Conservation (phyloP, 2,113 vertebrate species). For the Oreochromis spilurus region DNA sequence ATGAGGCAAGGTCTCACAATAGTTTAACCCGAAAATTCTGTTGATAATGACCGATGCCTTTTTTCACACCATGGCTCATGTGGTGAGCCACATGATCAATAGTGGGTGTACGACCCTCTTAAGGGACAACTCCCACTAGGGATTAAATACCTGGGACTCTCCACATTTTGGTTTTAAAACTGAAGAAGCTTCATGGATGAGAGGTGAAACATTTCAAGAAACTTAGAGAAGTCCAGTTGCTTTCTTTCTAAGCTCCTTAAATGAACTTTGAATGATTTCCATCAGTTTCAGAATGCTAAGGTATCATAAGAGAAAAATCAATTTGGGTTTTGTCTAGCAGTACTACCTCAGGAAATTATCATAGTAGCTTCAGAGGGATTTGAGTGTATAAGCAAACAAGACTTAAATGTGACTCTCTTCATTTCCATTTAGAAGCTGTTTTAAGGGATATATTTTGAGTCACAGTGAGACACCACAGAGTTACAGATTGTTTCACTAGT, state of each 20-base stretch:
- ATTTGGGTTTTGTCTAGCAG: not conserved
- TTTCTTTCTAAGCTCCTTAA: not conserved
- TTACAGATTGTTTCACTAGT: not conserved
- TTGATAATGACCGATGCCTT: not conserved
- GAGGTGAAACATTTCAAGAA: not conserved
- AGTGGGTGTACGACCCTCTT: not conserved
- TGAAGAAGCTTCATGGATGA: not conserved
- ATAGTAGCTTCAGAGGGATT: not conserved
- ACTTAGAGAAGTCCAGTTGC: not conserved
- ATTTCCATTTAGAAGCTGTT: not conserved
- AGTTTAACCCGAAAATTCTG: not conserved
- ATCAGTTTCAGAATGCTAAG: not conserved
- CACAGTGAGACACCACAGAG: not conserved
- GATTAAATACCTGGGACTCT: too few species aligned
- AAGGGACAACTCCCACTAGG: too few species aligned
- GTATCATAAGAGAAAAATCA: not conserved
- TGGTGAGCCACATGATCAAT: not conserved
- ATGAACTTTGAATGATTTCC: not conserved
- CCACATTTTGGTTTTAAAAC: not conserved
- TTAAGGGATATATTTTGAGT: not conserved
- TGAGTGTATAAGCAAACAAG: not conserved
- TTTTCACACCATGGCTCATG: not conserved
- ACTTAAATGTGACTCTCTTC: not conserved
- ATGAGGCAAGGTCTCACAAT: too few species aligned
- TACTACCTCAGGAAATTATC: not conserved